These are phyloP conservation scores for Volucella zonaria DNA, from an alignment of 2,888 invertebrate genomes.

Conservation along the genomic window DNA sequence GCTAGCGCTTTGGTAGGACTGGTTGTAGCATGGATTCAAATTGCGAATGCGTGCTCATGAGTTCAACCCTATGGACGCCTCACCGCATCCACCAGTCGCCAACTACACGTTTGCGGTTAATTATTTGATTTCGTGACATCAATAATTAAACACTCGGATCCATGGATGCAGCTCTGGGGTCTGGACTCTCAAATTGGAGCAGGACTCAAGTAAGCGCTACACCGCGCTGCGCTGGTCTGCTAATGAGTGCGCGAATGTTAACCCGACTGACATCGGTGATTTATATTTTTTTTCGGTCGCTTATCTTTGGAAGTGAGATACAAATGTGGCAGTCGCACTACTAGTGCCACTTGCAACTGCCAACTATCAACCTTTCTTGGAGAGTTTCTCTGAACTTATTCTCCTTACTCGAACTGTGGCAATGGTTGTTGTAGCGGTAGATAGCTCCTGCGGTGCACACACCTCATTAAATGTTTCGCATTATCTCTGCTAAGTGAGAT, in stretches of 20 bases:
- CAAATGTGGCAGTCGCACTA: slow-evolving; percentile 57
- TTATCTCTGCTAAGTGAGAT: slow-evolving; percentile 66
- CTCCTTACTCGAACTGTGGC: slow-evolving; percentile 38
- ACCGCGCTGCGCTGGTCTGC: background rate
- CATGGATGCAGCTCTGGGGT: slow-evolving; percentile 33
- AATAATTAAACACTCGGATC: slow-evolving; percentile 76
- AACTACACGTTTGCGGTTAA: slow-evolving; percentile 75
- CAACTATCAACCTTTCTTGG: slow-evolving; percentile 55
- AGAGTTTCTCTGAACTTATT: slow-evolving; percentile 45
- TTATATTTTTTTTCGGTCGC: slow-evolving; percentile 74
- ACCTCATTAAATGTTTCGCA: slow-evolving; percentile 72
- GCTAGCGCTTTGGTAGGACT: background rate
- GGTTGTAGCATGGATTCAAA: slow-evolving; percentile 60
- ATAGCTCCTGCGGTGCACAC: slow-evolving; percentile 68
- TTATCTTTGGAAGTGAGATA: slow-evolving; percentile 70
- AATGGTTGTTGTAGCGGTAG: slow-evolving; percentile 14
- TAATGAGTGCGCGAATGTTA: slow-evolving; percentile 77
- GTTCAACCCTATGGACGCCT: slow-evolving; percentile 35
- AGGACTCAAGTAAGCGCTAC: slow-evolving; percentile 61
- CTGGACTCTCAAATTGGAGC: slow-evolving; percentile 47
- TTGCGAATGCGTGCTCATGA: slow-evolving; percentile 68
- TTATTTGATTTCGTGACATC: slow-evolving; percentile 77
- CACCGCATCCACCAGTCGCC: slow-evolving; percentile 16
- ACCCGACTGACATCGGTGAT: slow-evolving; percentile 76
- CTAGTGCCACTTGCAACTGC: slow-evolving; percentile 33